phyloP scores from a whole-genome alignment of 2,888 invertebrate species.

The Lissonota sp. region DNA sequence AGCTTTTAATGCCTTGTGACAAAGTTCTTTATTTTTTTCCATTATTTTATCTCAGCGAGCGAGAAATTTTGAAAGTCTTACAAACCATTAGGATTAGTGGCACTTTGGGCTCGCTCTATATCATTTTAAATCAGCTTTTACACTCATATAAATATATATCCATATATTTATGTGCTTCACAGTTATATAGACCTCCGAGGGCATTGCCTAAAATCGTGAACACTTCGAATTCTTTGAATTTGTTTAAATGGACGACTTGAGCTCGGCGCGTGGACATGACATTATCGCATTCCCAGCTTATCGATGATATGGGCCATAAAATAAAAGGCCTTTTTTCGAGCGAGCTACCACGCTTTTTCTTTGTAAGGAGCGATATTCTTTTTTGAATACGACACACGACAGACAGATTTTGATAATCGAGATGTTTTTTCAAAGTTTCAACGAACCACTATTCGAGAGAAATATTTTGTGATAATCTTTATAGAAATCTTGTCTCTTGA shows the following conservation, averaged over 20 bases:
- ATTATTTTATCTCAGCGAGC: constrained; percentile 67
- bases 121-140: constrained; percentile 73
- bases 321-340: constrained; percentile 35
- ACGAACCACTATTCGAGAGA: neutral
- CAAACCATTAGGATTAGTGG: constrained; percentile 73
- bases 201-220: constrained; percentile 71
- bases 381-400: constrained; percentile 11
- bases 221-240: constrained; percentile 47
- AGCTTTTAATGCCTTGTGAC: constrained; percentile 20
- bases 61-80: constrained; percentile 48
- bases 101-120: constrained; percentile 69
- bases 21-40: constrained; percentile 19
- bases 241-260: constrained; percentile 19
- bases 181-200: constrained; percentile 49
- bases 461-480: neutral
- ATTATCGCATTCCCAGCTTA: constrained; percentile 49
- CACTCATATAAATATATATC: constrained; percentile 50
- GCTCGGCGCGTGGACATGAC: constrained; percentile 46
- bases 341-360: constrained; percentile 37
- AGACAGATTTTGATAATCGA: neutral
- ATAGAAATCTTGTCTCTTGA: neutral
- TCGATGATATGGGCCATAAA: constrained; percentile 40
- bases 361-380: neutral
- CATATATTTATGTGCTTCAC: too few relatives aligned
- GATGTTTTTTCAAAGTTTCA: neutral